Evolutionary conservation across 2,888 invertebrate species (phyloP).

Genomic region (Synanthedon andrenaeformis): DNA sequence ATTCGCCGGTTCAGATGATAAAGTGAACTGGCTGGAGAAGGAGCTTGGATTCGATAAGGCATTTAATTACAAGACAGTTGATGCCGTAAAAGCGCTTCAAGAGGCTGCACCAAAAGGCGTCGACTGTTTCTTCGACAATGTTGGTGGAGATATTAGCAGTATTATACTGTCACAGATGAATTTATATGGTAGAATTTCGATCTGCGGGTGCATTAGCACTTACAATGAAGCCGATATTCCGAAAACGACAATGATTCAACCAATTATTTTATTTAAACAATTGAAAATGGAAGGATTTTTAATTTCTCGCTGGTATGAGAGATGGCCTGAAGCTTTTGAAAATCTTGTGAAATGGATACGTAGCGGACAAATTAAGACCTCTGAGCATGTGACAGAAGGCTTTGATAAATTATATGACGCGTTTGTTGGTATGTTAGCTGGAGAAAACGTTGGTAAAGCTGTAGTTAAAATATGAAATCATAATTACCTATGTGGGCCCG

Average conservation of each 20-base stretch:
- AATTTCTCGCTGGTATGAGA: conserved; percentile 46
- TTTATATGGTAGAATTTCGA: conserved; percentile 67
- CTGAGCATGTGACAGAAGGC: conserved; percentile 74
- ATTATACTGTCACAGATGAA: conserved; percentile 73
- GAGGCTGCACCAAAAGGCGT: conserved; percentile 76
- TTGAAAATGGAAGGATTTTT: conserved; percentile 70
- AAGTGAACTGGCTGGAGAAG: conserved; percentile 75
- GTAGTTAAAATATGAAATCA: conserved; percentile 17
- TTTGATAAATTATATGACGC: conserved; percentile 76
- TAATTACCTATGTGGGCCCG: too few relatives aligned
- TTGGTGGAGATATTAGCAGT: conserved; percentile 75
- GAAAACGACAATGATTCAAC: conserved; percentile 39
- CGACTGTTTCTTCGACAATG: conserved; percentile 83
- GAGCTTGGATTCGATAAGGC: conserved; percentile 77
- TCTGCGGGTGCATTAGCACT: conserved; percentile 73
- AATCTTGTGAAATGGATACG: conserved; percentile 67
- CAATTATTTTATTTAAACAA: conserved; percentile 54
- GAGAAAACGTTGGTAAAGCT: conserved; percentile 72
- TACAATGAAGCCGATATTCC: conserved; percentile 36
- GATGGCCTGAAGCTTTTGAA: conserved; percentile 63
- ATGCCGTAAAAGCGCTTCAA: conserved; percentile 65
- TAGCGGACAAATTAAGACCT: conserved; percentile 71
- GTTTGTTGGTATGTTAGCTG: conserved; percentile 68
- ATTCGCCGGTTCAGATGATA: conserved; percentile 77
- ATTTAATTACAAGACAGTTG: conserved; percentile 78